Evolutionary conservation across 2,888 invertebrate genomes (phyloP), one percentile per base, ranked within the genome.

Genomic region (Criorhina ranunculi): DNA sequence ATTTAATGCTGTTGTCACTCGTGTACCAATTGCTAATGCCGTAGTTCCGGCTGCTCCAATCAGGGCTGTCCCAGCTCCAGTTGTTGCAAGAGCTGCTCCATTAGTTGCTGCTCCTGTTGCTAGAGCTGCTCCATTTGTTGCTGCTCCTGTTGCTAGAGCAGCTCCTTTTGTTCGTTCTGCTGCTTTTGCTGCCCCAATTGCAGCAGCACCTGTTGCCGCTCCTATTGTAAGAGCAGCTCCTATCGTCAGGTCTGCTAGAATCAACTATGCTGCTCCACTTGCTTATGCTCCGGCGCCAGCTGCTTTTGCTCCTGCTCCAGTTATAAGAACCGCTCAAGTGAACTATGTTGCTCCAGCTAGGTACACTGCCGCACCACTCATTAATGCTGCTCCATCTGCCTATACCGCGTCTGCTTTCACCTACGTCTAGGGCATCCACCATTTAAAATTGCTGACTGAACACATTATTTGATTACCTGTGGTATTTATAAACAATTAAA

Each of bases 1-100:
- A 64, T 81, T 81, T 33, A 76, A 76, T 51, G 81, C 81, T 35
- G 76, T 81, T 57, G 81, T 81, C 5, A 64, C 62, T 8, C 81
- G 81, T 19, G 76, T 76, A 2, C 81, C 81, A 19, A 69, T 81
- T 37, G 80, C 51, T 5, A 60, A 62, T 24, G 29, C 62, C 9
- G 62, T 75, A 11, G 80, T 81, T 17, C 62, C 35, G 17, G 73
- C 73, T n/a, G 80, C 35, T 46, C 82, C 82, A 31, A 17, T 82
- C 2, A 70, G 12, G n/a, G 82, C 82, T 7, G 82, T 70, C 3
- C 80, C 80, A 35, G 60, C 53, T 11, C 55, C 55, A 8, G 9
- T 70, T n/a, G 72, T 76, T n/a, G 72, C 67, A 0, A 59, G 67
- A 44, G 9, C 70, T 15, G 64, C 64, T 8, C 29, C 9, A 1